phyloP scores from a whole-genome alignment of 1,140 invertebrate genomes.

The Aphelinus atriplicis region DNA sequence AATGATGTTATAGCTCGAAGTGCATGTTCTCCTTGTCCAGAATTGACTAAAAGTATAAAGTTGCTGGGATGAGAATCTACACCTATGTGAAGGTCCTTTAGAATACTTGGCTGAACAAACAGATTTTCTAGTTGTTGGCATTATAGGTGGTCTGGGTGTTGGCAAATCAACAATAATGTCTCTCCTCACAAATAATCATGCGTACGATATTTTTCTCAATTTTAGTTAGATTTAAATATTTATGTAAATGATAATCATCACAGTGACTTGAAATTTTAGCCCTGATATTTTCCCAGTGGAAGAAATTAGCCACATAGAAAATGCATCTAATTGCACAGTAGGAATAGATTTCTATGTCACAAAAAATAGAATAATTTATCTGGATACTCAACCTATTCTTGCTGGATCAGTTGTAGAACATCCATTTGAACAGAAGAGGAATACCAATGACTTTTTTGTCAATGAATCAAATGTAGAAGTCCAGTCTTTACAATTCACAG shows the following conservation, averaged over 20 bases:
- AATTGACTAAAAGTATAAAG: conserved; percentile 72
- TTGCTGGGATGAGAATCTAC: conserved; percentile 73
- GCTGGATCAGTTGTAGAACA: conserved; percentile 74
- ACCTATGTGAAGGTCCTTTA: conserved; percentile 68
- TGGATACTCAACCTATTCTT: conserved; percentile 74
- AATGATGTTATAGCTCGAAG: conserved; percentile 45
- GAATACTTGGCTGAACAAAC: conserved; percentile 83
- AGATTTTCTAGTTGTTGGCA: conserved; percentile 86
- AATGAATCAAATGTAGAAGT: conserved; percentile 76
- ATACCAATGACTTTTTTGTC: conserved; percentile 69
- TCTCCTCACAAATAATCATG: conserved; percentile 72
- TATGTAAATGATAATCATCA: conserved; percentile 21
- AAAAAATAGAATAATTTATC: conserved; percentile 70
- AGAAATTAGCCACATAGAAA: conserved; percentile 63
- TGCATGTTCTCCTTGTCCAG: conserved; percentile 52
- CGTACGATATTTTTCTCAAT: conserved; percentile 48
- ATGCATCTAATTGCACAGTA: conserved; percentile 68
- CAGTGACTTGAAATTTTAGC: conserved; percentile 46
- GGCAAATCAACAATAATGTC: conserved; percentile 91
- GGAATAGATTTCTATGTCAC: conserved; percentile 75
- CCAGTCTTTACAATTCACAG: conserved; percentile 81
- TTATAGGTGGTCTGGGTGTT: conserved; percentile 77
- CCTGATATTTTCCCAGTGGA: conserved; percentile 65
- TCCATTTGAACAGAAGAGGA: conserved; percentile 67
- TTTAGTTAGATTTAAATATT: conserved; percentile 15